Percentiles rank a stretch among this genome's conserved stretches.
Evolutionary conservation across 2,888 invertebrate species (phyloP).

Genomic region (Dasypogon diadema): DNA sequence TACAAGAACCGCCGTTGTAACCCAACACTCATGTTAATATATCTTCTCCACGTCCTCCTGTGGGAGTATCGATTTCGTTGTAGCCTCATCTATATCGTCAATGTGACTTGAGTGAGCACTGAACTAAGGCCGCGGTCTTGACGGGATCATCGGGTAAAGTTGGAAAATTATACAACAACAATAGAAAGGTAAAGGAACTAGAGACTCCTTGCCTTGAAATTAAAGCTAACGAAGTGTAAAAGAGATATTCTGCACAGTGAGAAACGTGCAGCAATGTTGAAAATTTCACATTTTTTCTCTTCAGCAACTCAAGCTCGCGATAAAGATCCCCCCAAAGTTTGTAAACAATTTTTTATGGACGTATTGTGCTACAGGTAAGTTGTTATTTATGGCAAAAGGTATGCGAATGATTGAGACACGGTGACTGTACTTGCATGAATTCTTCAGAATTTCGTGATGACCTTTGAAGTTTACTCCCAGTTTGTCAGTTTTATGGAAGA

Average conservation of each 20-base stretch:
- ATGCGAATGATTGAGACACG: too few relatives aligned
- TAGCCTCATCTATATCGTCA: not conserved
- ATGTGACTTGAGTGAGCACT: not conserved
- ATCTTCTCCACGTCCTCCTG: not conserved
- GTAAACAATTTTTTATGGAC: not conserved
- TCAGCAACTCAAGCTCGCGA: not conserved
- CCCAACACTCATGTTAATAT: not conserved
- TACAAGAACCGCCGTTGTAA: not conserved
- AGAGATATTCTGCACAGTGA: not conserved
- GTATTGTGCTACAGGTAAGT: not conserved
- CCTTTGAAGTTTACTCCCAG: too few relatives aligned
- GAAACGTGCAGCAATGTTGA: not conserved
- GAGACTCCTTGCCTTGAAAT: not conserved
- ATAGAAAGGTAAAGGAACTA: not conserved
- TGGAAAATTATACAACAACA: not conserved
- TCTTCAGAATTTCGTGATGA: too few relatives aligned
- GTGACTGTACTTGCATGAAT: too few relatives aligned
- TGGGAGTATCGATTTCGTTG: not conserved
- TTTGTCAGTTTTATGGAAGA: too few relatives aligned
- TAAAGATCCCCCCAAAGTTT: not conserved
- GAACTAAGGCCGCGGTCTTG: not conserved
- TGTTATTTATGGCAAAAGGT: not conserved
- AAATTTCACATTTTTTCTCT: not conserved
- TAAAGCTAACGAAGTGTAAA: not conserved
- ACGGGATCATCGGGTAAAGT: not conserved